Evolutionary conservation across 1,140 invertebrate species (phyloP).

Genomic region (Bacillus rossius): DNA sequence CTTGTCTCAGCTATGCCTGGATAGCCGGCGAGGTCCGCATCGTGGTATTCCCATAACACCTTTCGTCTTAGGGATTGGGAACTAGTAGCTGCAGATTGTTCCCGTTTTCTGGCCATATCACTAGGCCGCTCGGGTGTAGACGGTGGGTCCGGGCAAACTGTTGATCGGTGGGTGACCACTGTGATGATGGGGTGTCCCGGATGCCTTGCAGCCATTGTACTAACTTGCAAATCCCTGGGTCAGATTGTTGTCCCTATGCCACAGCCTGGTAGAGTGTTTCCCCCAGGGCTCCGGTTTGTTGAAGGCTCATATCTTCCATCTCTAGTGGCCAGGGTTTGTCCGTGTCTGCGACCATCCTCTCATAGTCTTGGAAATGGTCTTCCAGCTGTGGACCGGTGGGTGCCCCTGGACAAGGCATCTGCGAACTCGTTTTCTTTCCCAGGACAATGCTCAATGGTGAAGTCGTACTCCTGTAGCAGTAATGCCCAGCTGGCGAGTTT

Average conservation of each 20-base stretch:
- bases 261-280: too few relatives aligned
- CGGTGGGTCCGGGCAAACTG: neutral
- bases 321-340: too few relatives aligned
- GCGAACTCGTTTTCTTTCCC: slow-evolving; percentile 23
- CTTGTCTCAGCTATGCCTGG: slow-evolving; percentile 22
- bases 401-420: neutral
- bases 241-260: neutral
- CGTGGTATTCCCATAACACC: slow-evolving; percentile 19
- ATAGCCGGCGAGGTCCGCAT: slow-evolving; percentile 19
- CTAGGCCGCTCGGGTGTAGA: neutral
- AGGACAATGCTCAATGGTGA: slow-evolving; percentile 24
- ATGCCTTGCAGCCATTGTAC: too few relatives aligned
- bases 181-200: too few relatives aligned
- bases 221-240: neutral
- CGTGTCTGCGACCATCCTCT: too few relatives aligned
- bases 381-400: too few relatives aligned
- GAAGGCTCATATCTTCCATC: too few relatives aligned
- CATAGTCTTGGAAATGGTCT: too few relatives aligned
- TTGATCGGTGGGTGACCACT: neutral
- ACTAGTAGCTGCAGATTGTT: slow-evolving; percentile 10
- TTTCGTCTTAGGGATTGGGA: neutral
- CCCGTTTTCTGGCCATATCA: too few relatives aligned
- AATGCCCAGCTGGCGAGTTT: slow-evolving; percentile 32
- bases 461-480: slow-evolving; percentile 27
- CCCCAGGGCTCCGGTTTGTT: too few relatives aligned